phyloP scores from a whole-genome alignment of 2,888 invertebrate genomes.

The Polydrusus pterygomalis region DNA sequence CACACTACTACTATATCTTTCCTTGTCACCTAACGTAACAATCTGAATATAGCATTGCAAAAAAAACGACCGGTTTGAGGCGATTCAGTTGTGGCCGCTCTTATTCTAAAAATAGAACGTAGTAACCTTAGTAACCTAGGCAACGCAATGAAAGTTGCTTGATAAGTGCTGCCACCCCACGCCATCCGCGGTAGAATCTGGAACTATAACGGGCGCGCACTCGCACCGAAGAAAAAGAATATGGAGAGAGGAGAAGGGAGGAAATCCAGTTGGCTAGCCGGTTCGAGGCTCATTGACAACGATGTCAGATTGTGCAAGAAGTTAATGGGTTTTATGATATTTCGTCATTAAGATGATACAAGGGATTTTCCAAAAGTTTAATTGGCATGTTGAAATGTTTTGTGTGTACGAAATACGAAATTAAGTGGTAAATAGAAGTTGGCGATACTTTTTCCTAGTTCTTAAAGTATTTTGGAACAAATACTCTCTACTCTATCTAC shows the following conservation, averaged over 20 bases:
- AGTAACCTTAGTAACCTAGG: constrained; percentile 44
- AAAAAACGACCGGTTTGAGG: constrained; percentile 37
- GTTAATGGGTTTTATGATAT: background rate
- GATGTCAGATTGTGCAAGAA: constrained; percentile 32
- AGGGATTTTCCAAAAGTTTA: background rate
- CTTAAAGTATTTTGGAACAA: too few relatives aligned
- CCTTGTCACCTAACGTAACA: constrained; percentile 47
- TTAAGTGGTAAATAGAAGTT: too few relatives aligned
- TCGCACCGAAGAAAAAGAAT: constrained; percentile 35
- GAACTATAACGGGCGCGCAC: constrained; percentile 44
- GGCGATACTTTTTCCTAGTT: too few relatives aligned
- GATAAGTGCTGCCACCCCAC: constrained; percentile 56
- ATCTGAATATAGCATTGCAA: constrained; percentile 39
- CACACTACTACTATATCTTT: constrained; percentile 38
- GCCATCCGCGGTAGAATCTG: constrained; percentile 52
- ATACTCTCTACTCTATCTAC: too few relatives aligned
- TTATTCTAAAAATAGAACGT: constrained; percentile 54
- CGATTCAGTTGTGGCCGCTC: constrained; percentile 42
- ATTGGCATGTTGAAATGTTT: background rate
- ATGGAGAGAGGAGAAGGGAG: constrained; percentile 15
- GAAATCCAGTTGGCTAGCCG: constrained; percentile 36
- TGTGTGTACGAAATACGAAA: too few relatives aligned
- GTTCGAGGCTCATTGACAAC: background rate
- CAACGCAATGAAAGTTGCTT: constrained; percentile 42
- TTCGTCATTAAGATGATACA: background rate